These are phyloP conservation scores for Neoseiulus cucumeris DNA, from an alignment of 1,140 invertebrate species.

Conservation along the genomic window DNA sequence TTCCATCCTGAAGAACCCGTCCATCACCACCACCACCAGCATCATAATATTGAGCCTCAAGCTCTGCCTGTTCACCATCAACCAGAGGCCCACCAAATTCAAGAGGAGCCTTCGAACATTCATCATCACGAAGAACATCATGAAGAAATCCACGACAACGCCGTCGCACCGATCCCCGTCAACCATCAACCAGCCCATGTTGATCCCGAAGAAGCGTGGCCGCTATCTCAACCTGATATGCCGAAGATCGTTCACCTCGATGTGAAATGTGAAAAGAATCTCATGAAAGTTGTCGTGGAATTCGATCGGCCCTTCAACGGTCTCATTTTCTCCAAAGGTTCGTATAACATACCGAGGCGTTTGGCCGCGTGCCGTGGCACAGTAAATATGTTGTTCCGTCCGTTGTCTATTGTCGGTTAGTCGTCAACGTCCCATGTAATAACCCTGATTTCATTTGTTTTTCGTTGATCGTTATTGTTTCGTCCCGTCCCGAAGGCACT, in stretches of 20 bases:
- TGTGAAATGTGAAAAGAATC: constrained; percentile 24
- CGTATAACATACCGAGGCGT: neutral
- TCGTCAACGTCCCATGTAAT: neutral
- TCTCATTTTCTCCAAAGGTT: constrained; percentile 23
- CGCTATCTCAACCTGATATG: constrained; percentile 20
- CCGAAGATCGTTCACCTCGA: constrained; percentile 23
- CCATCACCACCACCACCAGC: too few relatives aligned
- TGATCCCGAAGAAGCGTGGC: constrained; percentile 19
- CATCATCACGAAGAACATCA: constrained; percentile 4
- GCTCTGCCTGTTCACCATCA: neutral
- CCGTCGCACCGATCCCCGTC: neutral
- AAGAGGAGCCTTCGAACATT: neutral
- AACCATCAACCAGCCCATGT: neutral
- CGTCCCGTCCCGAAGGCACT: neutral
- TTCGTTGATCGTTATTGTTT: neutral
- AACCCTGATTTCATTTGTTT: neutral
- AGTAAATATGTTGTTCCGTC: neutral
- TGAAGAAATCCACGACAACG: constrained; percentile 3
- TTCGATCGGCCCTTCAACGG: constrained; percentile 25
- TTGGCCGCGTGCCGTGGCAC: neutral
- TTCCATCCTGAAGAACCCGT: neutral
- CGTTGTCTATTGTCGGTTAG: neutral
- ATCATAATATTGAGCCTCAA: neutral
- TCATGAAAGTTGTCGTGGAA: constrained; percentile 24
- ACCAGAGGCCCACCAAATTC: neutral